Evolutionary conservation across 2,888 invertebrate species (phyloP).

Genomic region (Agonopterix alstromeriana): DNA sequence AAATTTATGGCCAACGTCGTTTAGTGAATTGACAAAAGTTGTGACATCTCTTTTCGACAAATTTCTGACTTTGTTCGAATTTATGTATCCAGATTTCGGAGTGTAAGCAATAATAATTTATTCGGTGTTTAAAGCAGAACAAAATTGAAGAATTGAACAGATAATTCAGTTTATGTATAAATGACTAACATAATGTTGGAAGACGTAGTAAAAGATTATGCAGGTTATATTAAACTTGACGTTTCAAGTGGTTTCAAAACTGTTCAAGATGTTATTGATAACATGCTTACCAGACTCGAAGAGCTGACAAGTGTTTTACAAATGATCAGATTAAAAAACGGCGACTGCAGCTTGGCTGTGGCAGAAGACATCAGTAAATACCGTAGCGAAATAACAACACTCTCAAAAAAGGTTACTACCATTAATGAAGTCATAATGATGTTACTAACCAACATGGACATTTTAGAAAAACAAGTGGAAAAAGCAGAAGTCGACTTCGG

Average conservation of each 20-base stretch:
- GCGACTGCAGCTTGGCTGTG: conserved; percentile 58
- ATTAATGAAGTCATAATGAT: conserved; percentile 71
- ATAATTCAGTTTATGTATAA: not conserved
- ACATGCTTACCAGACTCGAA: conserved; percentile 81
- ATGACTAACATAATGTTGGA: conserved; percentile 60
- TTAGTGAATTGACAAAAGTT: conserved; percentile 52
- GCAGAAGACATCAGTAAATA: conserved; percentile 73
- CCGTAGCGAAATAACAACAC: conserved; percentile 63
- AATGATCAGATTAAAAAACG: conserved; percentile 70
- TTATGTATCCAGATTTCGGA: conserved; percentile 65
- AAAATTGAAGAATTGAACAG: not conserved
- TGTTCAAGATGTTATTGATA: conserved; percentile 79
- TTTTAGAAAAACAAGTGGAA: conserved; percentile 77
- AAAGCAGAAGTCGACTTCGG: conserved; percentile 78
- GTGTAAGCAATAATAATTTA: conserved; percentile 15
- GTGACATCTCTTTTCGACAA: conserved; percentile 52
- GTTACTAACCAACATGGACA: conserved; percentile 66
- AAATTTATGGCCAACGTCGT: conserved; percentile 40
- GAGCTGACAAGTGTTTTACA: conserved; percentile 79
- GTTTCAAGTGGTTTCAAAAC: conserved; percentile 73
- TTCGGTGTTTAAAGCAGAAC: not conserved
- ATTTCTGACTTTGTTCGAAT: conserved; percentile 51
- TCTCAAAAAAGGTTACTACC: conserved; percentile 74
- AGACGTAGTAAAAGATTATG: conserved; percentile 70
- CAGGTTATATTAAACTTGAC: conserved; percentile 73